Base-by-base conservation (phyloP, 2,888 invertebrate genomes). In the Apodemia duryi region DNA sequence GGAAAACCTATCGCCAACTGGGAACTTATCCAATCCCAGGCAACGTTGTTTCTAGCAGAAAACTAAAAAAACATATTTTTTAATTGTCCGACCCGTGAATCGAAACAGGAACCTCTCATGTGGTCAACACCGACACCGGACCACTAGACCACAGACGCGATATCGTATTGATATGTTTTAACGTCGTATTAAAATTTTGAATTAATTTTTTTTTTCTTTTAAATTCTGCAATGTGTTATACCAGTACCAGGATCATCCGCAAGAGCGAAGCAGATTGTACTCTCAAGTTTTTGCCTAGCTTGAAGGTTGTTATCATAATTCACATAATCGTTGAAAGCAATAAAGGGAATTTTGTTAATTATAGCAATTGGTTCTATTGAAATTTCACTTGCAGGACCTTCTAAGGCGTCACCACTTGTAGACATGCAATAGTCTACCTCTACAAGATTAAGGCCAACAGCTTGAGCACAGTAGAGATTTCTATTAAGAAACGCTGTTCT, bases 261-360 rank as follows among this genome's bases (percentile, higher is more conserved):
- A 57, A 91, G 75, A 0, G 86, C 83, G 28, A 81, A 77, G 69
- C 91, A 90, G 29, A 89, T 71, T 66, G 84, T 68, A 63, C 80
- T 84, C 28, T 70, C 63, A 0, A 89, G 69, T 21, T 81, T 73
- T 0, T 0, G 38, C 7, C 71, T 71, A 0, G 83, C 82, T 63
- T 80, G 69, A 1, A 66, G 61, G 65, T 84, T 83, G 13, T 71
- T 61, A 0, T 32, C 52, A 0, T 57, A 0, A 68, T 85, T 75
- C 6, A 77, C 74, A 0, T 71, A 64, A 57, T 82, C 80, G 67
- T 88, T 85, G 64, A 84, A 80, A 5, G 83, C 74, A n/a, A 89
- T 79, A 0, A 83, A 77, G 3, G 90, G 89, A 6, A 90, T 81
- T 64, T 84, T 84, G 61, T 83, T 67, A 13, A 87, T 77, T 0